A percentile compares a stretch with the other conserved stretches of the same genome.
Conservation (phyloP, 2,888 invertebrate genomes). For the Cepaea hortensis region DNA sequence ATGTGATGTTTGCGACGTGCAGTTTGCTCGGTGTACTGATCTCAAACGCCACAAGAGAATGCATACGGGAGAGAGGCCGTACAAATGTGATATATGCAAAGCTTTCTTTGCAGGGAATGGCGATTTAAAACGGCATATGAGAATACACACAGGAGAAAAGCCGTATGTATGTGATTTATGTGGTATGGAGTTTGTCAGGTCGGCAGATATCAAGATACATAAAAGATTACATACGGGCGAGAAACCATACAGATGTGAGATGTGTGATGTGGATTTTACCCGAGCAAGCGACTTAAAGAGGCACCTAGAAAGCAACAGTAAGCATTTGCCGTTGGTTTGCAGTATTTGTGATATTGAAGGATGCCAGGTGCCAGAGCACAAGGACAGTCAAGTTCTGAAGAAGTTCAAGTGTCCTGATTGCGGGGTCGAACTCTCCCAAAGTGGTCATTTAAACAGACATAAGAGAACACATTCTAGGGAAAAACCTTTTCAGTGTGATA, state of each 20-base stretch:
- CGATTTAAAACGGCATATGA: neutral
- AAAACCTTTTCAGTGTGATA: too few relatives aligned
- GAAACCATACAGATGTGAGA: slow-evolving; percentile 3
- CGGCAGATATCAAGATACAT: neutral
- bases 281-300: neutral
- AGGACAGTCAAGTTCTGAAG: too few relatives aligned
- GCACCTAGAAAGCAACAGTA: neutral
- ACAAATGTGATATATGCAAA: slow-evolving; percentile 25
- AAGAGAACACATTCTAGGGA: too few relatives aligned
- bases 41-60: slow-evolving; percentile 35
- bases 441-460: too few relatives aligned
- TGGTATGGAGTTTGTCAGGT: neutral
- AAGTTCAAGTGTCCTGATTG: too few relatives aligned
- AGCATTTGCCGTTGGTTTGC: too few relatives aligned
- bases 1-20: slow-evolving; percentile 25
- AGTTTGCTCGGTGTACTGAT: slow-evolving; percentile 28
- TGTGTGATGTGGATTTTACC: neutral
- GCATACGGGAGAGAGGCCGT: slow-evolving; percentile 43
- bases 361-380: too few relatives aligned
- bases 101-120: neutral
- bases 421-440: too few relatives aligned
- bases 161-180: neutral
- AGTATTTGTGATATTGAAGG: too few relatives aligned
- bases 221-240: neutral
- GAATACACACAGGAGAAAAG: slow-evolving; percentile 1